Base-by-base conservation (phyloP, 2,888 invertebrate species). In the Podabrus alpinus region DNA sequence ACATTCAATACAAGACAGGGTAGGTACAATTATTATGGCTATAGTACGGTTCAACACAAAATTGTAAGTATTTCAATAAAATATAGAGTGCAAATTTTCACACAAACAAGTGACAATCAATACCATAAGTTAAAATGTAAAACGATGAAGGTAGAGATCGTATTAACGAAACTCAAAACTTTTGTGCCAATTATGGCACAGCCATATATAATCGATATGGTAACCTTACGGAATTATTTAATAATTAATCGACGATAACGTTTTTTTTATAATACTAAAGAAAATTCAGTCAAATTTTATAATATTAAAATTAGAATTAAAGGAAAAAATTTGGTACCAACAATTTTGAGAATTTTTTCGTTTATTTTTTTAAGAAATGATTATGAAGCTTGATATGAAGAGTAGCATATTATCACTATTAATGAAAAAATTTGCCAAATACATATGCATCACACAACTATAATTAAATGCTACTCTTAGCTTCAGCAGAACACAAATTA, bases 241-340 rank as follows among this genome's bases (percentile, higher is more conserved):
- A n/a, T 45, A 45, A n/a, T 45, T 45, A 45, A 45, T 45, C 45
- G 45, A 45, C 45, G n/a, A 45, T 45, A 45, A 45, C 45, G 45
- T 13, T 45, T n/a, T 45, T n/a, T 45, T 45, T n/a, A 45, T 64
- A 64, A 64, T 64, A 64, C 62, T 64, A 64, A 19, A 64, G 21
- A 19, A 64, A 64, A 64, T 64, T 64, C 62, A 64, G 62, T 64
- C 62, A 64, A 19, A 64, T 19, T 64, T 21, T 21, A 19, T 64
- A 64, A 64, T 19, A 64, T n/a, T 64, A 64, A 64, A 64, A n/a
- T 64, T 64, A 64, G n/a, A 17, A 64, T 19, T 19, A 64, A 64
- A 45, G 45, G 45, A 45, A 45, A 45, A 45, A 45, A 45, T 45
- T 45, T 45, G 45, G 45, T 45, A 45, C 45, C 45, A 45, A 45